phyloP scores from a whole-genome alignment of 2,888 invertebrate genomes.

The Norana najaformis region DNA sequence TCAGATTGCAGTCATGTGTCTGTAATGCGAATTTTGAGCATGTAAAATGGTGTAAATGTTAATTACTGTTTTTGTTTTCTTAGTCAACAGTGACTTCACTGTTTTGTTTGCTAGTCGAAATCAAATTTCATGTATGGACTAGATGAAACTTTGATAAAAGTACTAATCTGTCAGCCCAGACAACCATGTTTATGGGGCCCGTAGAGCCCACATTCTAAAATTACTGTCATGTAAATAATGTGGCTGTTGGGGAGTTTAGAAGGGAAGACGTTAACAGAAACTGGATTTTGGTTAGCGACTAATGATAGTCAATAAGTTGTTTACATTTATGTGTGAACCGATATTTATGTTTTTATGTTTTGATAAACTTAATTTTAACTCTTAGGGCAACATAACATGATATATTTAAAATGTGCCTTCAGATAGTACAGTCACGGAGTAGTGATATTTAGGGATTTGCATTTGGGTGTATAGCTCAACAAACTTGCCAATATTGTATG shows the following conservation, averaged over 20 bases:
- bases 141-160: background rate
- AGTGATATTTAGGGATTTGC: background rate
- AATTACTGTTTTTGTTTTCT: no score
- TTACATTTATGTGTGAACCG: background rate
- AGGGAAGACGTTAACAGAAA: background rate
- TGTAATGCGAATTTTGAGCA: background rate
- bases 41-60: background rate
- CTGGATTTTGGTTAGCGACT: background rate
- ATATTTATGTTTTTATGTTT: no score
- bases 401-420: background rate
- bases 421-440: background rate
- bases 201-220: no score
- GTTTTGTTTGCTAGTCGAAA: background rate
- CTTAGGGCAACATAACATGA: background rate
- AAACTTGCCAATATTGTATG: background rate
- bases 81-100: background rate
- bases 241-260: background rate
- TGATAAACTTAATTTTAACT: background rate
- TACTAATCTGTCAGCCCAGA: background rate
- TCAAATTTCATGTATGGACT: background rate
- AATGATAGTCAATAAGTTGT: no score
- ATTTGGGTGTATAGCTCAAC: no score
- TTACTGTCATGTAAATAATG: background rate
- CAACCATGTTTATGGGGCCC: background rate
- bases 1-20: background rate